Conservation (phyloP, 2,888 invertebrate genomes). For the Neocrepidodera transversa region DNA sequence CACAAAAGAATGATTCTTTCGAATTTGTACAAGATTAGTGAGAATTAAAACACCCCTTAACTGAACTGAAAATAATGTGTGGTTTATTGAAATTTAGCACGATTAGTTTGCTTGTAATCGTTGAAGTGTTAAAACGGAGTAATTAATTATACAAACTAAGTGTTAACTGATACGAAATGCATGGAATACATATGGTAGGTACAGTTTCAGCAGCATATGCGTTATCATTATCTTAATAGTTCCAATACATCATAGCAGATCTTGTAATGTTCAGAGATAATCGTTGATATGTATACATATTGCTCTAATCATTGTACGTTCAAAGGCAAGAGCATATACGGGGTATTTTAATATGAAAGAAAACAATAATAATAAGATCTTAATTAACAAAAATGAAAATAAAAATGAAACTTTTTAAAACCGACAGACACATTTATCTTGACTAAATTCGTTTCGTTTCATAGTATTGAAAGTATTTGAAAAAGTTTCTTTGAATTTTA, state of each 20-base stretch:
- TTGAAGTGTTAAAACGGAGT: slow-evolving; percentile 1
- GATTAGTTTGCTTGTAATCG: slow-evolving; percentile 6
- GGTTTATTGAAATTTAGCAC: too few species aligned
- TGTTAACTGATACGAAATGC: slow-evolving; percentile 9
- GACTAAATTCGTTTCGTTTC: slow-evolving; percentile 3
- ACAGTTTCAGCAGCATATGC: neutral
- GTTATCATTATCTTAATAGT: slow-evolving; percentile 7
- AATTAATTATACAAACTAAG: slow-evolving; percentile 15
- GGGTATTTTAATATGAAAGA: too few species aligned
- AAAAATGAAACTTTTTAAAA: slow-evolving; percentile 1
- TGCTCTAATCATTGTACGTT: too few species aligned
- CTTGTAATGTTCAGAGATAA: too few species aligned
- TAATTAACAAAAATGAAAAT: slow-evolving; percentile 1
- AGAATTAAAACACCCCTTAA: too few species aligned
- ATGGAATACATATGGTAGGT: neutral
- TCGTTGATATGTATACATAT: too few species aligned
- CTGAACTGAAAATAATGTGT: too few species aligned
- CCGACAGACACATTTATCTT: neutral
- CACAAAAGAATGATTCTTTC: too few species aligned
- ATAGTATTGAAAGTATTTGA: slow-evolving; percentile 4
- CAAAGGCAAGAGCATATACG: too few species aligned
- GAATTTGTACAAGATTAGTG: too few species aligned
- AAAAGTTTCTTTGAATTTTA: slow-evolving; percentile 23
- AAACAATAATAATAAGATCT: neutral
- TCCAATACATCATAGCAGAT: neutral